Evolutionary conservation across 2,888 invertebrate species (phyloP), one percentile per base, ranked within the genome.

Genomic region (Phlogophora meticulosa): DNA sequence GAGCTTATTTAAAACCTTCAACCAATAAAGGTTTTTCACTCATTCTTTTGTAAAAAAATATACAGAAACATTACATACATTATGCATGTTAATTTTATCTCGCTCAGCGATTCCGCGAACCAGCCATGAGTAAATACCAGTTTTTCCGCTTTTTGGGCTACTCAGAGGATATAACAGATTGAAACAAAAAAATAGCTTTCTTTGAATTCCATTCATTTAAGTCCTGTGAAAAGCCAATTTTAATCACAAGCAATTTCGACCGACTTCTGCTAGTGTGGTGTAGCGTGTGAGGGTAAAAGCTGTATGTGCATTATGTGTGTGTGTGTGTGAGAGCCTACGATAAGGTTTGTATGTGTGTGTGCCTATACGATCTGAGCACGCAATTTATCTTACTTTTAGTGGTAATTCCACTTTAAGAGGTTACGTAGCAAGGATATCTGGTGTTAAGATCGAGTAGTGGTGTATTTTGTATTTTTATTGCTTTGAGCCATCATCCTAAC

Each of bases 161-260:
- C 24, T 3, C 13, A 13, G 13, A 55, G 7, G 0, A 40, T 24
- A 36, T 11, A 24, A 36, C 2, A 52, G 2, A 55, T 34, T 7
- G 13, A 11, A 24, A 45, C 34, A 49, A 42, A 55, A 59, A 46
- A 64, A 53, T 61, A 69, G 28, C 45, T 55, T 64, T 46, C 34
- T 51, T 70, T 57, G 56, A 24, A 57, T n/a, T n/a, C n/a, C n/a
- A n/a, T n/a, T n/a, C n/a, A n/a, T n/a, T n/a, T n/a, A n/a, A n/a
- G 63, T 71, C 42, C 66, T 49, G 59, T 64, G 72, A 48, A 83
- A 78, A 82, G 76, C 78, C 78, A 62, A 75, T 75, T 84, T 82
- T 78, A 84, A 80, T 83, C 80, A 79, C 82, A 46, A 66, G 62
- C 77, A 70, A 73, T 84, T 81, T 74, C 52, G 51, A 38, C 56